phyloP scores from a whole-genome alignment of 2,888 invertebrate genomes.

The Lasioglossum zephyrum region DNA sequence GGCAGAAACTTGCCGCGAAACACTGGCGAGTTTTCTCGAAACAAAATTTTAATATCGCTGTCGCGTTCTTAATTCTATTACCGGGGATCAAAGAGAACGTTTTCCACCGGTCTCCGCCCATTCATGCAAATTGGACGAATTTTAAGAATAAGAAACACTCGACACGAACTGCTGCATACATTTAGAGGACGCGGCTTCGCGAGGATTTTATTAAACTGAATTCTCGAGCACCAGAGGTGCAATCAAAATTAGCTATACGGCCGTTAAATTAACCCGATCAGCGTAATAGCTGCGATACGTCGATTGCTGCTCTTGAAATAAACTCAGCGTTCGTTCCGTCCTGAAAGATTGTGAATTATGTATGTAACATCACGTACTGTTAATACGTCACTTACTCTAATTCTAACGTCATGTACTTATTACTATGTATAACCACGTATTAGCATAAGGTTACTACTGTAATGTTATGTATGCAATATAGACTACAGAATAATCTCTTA shows the following conservation, averaged over 20 bases:
- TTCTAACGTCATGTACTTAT: too few relatives aligned
- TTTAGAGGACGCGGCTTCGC: conserved; percentile 26
- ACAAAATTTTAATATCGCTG: conserved; percentile 65
- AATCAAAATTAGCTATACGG: conserved; percentile 37
- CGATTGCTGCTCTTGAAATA: conserved; percentile 31
- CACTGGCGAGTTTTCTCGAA: conserved; percentile 47
- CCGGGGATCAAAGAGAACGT: conserved; percentile 54
- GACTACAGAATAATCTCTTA: too few relatives aligned
- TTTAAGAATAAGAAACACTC: conserved; percentile 46
- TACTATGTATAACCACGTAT: too few relatives aligned
- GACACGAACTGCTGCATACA: conserved; percentile 39
- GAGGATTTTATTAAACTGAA: conserved; percentile 37
- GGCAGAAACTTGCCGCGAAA: conserved; percentile 51
- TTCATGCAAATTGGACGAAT: conserved; percentile 40
- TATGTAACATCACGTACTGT: too few relatives aligned
- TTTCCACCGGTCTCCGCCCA: conserved; percentile 6
- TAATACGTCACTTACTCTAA: too few relatives aligned
- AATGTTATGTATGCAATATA: too few relatives aligned
- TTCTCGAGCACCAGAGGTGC: neutral
- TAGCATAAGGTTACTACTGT: too few relatives aligned
- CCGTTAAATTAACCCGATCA: conserved; percentile 14
- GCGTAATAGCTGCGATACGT: conserved; percentile 14
- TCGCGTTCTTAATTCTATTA: conserved; percentile 59
- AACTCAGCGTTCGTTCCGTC: conserved; percentile 24
- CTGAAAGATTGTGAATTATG: too few relatives aligned